A percentile compares a stretch with the other conserved stretches of the same genome.
These are phyloP conservation scores for Donacobius atricapilla DNA, from an alignment of 2,113 vertebrate species.

Conservation along the genomic window DNA sequence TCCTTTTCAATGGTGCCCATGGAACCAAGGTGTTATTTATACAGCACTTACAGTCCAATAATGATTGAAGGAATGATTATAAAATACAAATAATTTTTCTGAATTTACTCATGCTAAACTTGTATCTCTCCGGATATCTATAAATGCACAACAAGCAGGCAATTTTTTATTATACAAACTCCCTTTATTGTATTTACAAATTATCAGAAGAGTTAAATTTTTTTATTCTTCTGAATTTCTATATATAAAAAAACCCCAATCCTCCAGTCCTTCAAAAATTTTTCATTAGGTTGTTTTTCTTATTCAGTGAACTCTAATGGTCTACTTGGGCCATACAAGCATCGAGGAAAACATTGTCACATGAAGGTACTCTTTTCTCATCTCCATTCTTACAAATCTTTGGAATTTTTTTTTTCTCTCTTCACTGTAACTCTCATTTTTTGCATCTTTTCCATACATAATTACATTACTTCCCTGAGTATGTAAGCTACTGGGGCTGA, in stretches of 20 bases:
- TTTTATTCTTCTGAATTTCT: neutral
- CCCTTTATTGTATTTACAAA: neutral
- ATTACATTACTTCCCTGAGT: neutral
- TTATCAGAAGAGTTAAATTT: neutral
- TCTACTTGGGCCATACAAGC: neutral
- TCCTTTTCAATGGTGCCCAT: neutral
- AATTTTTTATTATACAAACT: neutral
- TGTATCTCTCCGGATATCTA: neutral
- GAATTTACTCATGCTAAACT: neutral
- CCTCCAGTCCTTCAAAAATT: neutral
- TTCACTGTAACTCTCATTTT: neutral
- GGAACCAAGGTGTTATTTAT: neutral
- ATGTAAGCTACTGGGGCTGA: neutral
- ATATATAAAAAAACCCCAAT: neutral
- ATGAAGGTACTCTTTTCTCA: neutral
- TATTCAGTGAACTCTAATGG: neutral
- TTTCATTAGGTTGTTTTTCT: neutral
- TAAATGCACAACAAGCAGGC: neutral
- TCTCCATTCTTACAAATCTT: neutral
- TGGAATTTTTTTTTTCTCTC: neutral
- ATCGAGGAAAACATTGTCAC: accelerated
- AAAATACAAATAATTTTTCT: neutral
- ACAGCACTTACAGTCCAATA: neutral
- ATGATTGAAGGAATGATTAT: neutral
- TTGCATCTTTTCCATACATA: neutral